Percentiles rank a stretch among this genome's conserved stretches.
Evolutionary conservation across 2,797 vertebrate genomes (phyloP).

Genomic region (Chaunax sp.): DNA sequence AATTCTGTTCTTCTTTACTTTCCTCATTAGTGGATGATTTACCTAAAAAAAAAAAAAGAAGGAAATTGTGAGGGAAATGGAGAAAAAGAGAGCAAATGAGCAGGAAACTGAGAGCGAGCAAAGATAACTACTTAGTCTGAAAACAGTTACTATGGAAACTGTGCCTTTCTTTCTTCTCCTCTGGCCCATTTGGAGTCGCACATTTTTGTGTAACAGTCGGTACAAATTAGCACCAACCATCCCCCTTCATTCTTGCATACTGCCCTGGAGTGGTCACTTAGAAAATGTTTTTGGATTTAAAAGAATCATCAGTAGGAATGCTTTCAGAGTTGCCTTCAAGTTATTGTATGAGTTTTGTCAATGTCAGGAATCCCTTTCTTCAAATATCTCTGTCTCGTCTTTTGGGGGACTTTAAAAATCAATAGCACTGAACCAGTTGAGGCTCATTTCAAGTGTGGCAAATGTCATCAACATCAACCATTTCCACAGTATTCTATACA

Average conservation of each 20-base stretch:
- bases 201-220: constrained; percentile 62
- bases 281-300: neutral
- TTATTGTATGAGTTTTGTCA: constrained; percentile 11
- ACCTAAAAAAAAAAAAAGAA: constrained; percentile 12
- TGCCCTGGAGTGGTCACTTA: constrained; percentile 1
- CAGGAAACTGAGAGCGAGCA: constrained; percentile 39
- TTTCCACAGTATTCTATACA: constrained; percentile 26
- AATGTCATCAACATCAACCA: neutral
- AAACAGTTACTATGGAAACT: constrained; percentile 81
- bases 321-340: neutral
- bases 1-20: constrained; percentile 34
- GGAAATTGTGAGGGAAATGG: constrained; percentile 28
- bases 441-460: constrained; percentile 1
- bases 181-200: constrained; percentile 58
- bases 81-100: constrained; percentile 53
- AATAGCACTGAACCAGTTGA: neutral
- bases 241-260: constrained; percentile 20
- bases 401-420: constrained; percentile 6
- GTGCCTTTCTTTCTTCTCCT: constrained; percentile 59
- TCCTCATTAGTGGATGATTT: constrained; percentile 32
- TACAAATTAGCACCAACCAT: constrained; percentile 59
- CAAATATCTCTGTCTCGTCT: constrained; percentile 8
- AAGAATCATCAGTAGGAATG: neutral
- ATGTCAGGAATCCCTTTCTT: neutral
- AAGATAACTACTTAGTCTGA: constrained; percentile 67